phyloP scores from a whole-genome alignment of 35 echinoderm and acorn worm species.

The Anneissia japonica region DNA sequence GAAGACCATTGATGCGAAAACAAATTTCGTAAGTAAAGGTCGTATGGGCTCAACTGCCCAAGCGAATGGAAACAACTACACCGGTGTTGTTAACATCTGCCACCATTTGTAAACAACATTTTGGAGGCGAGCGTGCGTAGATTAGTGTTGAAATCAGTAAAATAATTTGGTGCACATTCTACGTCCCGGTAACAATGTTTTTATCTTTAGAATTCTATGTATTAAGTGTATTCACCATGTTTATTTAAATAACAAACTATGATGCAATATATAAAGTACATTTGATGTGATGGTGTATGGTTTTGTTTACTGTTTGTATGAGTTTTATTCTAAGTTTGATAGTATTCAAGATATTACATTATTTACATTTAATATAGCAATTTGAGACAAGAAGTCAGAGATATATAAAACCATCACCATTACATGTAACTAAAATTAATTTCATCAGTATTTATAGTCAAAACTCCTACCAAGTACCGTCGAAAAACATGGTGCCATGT shows the following conservation, averaged over 20 bases:
- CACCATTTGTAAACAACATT: constrained; percentile 34
- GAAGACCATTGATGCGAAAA: neutral
- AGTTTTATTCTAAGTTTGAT: too few relatives aligned
- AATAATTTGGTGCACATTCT: neutral
- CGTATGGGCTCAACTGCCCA: constrained; percentile 68
- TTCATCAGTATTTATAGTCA: too few relatives aligned
- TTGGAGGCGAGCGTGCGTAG: neutral
- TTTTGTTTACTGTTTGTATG: neutral
- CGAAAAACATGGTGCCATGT: too few relatives aligned
- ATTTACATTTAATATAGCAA: too few relatives aligned
- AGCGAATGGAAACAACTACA: constrained; percentile 74
- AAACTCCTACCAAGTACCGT: too few relatives aligned
- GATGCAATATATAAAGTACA: neutral
- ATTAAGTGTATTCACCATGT: neutral
- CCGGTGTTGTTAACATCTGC: constrained; percentile 87
- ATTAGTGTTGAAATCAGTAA: neutral
- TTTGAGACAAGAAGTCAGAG: too few relatives aligned
- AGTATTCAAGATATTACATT: too few relatives aligned
- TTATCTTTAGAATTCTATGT: neutral
- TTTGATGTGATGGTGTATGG: neutral
- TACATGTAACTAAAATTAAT: too few relatives aligned
- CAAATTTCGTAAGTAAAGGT: constrained; percentile 56
- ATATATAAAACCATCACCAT: too few relatives aligned
- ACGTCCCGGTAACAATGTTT: neutral
- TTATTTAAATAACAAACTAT: neutral